Conservation (phyloP, 2,797 vertebrate genomes). For the Mormyrops attenuatus region DNA sequence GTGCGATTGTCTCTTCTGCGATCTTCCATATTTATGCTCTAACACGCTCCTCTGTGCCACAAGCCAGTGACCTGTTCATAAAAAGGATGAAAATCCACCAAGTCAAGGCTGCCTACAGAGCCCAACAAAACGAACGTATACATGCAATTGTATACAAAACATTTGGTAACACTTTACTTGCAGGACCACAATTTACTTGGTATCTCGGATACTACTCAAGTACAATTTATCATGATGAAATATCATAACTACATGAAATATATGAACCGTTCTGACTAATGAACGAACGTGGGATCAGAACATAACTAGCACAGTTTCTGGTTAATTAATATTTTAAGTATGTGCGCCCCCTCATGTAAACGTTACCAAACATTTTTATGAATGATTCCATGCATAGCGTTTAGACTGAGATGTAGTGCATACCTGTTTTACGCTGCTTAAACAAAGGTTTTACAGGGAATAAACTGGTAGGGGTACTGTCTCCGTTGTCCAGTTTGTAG, state of each 20-base stretch:
- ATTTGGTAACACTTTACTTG: neutral
- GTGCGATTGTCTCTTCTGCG: conserved; percentile 25
- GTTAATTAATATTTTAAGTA: neutral
- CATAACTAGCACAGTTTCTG: neutral
- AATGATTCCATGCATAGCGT: neutral
- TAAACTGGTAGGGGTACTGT: conserved; percentile 35
- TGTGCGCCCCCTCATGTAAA: neutral
- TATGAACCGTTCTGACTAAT: neutral
- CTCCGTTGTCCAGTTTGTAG: conserved; percentile 41
- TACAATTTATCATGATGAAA: neutral
- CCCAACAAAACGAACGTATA: neutral
- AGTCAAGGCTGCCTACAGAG: neutral
- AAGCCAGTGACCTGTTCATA: conserved; percentile 55
- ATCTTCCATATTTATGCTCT: conserved; percentile 34
- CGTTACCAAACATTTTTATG: neutral
- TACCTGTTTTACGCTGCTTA: conserved; percentile 45
- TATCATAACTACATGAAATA: neutral
- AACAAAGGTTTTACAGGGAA: conserved; percentile 44
- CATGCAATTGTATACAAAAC: neutral
- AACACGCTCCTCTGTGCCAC: conserved; percentile 44
- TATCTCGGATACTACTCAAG: neutral
- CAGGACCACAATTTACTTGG: neutral
- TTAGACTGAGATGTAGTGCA: neutral
- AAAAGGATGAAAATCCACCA: neutral
- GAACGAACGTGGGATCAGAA: neutral